Evolutionary conservation across 2,113 vertebrate genomes (phyloP).

Genomic region (Pteruthius melanotis): DNA sequence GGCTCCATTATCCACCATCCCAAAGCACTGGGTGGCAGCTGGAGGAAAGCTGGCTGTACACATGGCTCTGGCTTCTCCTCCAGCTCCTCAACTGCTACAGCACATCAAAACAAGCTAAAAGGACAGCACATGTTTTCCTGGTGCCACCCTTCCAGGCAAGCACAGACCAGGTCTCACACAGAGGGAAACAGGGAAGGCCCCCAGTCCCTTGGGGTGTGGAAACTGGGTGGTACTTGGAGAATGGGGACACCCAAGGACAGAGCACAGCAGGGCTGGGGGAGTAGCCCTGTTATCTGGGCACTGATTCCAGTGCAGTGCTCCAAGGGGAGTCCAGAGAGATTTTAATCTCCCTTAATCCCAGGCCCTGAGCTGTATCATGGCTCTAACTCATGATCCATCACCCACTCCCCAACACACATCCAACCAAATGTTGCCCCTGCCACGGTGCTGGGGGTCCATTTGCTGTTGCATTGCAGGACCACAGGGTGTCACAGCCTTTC

Average conservation of each 20-base stretch:
- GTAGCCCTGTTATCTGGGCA: background rate
- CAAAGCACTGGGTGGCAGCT: background rate
- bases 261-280: background rate
- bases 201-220: background rate
- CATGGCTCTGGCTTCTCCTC: background rate
- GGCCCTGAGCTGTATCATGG: background rate
- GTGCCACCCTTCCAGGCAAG: background rate
- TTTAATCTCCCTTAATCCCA: background rate
- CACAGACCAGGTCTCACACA: background rate
- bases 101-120: background rate
- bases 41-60: background rate
- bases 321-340: background rate
- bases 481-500: conserved; percentile 42
- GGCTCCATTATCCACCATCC: background rate
- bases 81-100: background rate
- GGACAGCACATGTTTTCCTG: background rate
- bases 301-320: background rate
- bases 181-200: background rate
- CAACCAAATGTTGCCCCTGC: background rate
- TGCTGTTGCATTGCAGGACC: background rate
- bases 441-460: background rate
- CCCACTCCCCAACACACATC: background rate
- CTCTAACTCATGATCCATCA: background rate
- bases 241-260: background rate
- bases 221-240: fast-evolving